Base-by-base conservation (phyloP, 2,113 vertebrate species). In the Camelus bactrianus region DNA sequence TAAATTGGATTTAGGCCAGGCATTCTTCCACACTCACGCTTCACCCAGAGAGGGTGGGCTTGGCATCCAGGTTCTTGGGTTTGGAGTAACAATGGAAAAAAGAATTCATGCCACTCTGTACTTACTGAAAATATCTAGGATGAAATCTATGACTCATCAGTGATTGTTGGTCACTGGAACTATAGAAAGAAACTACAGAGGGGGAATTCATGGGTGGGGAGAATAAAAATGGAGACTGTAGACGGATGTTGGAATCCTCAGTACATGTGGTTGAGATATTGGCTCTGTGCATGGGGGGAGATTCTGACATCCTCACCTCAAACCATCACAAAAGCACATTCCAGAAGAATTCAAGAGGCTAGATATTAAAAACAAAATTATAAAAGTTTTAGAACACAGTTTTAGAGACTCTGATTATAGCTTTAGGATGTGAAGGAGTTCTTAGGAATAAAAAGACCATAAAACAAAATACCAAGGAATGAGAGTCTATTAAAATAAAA, bases 11-110 rank as follows among this genome's bases (percentile, higher is more conserved):
- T 50, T 58, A 46, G 16, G 32, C 24, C 98, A 97, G 98, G 72
- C 98, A 98, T 98, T 97, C 97, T 97, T 97, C 93, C 67, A 81
- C 88, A 98, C 86, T 97, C 98, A 98, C 97, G 98, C 98, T 72
- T 76, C 58, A 73, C 96, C 91, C 0, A 11, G 58, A 97, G 95
- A 46, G 50, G 52, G 48, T 70, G 52, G 38, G 60, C 14, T 26
- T 0, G 17, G 96, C 97, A 97, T 96, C 97, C 64, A 89, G 81
- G 26, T 58, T 86, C 87, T 84, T 86, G 75, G 94, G 52, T 69
- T 64, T 56, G 24, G 80, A 92, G 42, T 50, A 42, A 72, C 56
- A 26, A 54, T 60, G 24, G 76, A 92, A 52, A 58, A 65, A 77
- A 64, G 32, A 79, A 46, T 38, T 52, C 56, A 38, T 0, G 46